Base-by-base conservation (phyloP, 2,113 vertebrate genomes). In the Perca flavescens region DNA sequence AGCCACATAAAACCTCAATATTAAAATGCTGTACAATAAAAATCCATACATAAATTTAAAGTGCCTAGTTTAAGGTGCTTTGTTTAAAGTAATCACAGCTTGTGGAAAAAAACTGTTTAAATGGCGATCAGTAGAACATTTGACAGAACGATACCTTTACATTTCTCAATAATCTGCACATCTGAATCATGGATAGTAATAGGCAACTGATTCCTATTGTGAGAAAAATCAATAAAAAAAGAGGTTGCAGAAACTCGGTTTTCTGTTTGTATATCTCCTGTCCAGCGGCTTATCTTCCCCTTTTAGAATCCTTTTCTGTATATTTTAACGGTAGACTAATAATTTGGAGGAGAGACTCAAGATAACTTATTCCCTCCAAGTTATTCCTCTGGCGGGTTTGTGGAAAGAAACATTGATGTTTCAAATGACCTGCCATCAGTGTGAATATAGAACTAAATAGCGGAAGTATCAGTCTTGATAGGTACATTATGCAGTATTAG, bases 291-390 rank as follows among this genome's bases (percentile, higher is more conserved):
- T 65, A 66, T 80, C 72, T 61, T 80, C 67, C 67, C 74, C 54
- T 63, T 50, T 74, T 53, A 79, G 54, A 43, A 40, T 22, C 17
- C 5, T 65, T 57, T 21, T 72, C 68, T 87, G 21, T 70, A 58
- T 25, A 46, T 72, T 74, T 65, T 52, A 79, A 70, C 5, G 52
- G 49, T 50, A 64, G 54, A 86, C 50, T 79, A 83, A 79, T 77
- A 56, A 87, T 53, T 69, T 2, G 53, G 31, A 53, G 64, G 69
- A 74, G 16, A 54, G n/a, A n/a, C 67, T 80, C 67, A 57, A 72
- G 75, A 13, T 22, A 56, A 17, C n/a, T 50, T 3, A 57, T 75
- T 72, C 58, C n/a, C 83, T 74, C 43, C 15, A n/a, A 80, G 50
- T 63, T 4, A 54, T 53, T 83, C n/a, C 63, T 22, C 58, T 74